Evolutionary conservation across 2,113 vertebrate species (phyloP), one percentile per base, ranked within the genome.

Genomic region (Cichladusa arquata): DNA sequence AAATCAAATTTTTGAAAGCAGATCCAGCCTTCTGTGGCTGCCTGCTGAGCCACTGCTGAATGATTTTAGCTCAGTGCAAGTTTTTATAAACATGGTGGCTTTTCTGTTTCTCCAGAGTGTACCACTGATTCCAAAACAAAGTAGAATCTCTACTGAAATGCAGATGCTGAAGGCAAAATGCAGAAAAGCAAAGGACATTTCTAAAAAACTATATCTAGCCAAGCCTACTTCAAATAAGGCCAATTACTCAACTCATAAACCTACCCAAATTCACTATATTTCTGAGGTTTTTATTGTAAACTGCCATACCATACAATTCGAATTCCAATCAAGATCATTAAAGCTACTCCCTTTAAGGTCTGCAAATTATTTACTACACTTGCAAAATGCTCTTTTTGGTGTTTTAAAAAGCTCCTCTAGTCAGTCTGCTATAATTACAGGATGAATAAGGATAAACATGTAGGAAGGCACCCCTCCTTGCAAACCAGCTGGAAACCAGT

Each of bases 401-500:
- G 34, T 64, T 84, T 82, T 88, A 78, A 51, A 81, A 86, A 67
- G 72, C 60, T 88, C 19, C 64, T 78, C 23, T 9, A 51, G 13
- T 54, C 45, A 84, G 45, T 69, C 70, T 69, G 25, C 28, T 51
- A 26, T 92, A 95, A 96, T 96, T 93, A 90, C 82, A 74, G 90
- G 65, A 90, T 92, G 88, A 92, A 94, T 71, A 88, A 78, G 12
- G 34, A 93, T 95, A 92, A 95, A 90, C 34, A 74, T 12, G 60
- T 48, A 83, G 90, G 76, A 94, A 95, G 86, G 82, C 72, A 88
- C 67, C 80, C 70, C 48, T 95, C 69, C 56, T 83, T 58, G 73
- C 76, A 93, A 90, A 94, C 38, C 85, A 90, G 94, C 93, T 88
- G 94, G 92, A 94, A 96, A 72, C 60, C 82, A 71, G 82, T 92